Evolutionary conservation across 2,888 invertebrate species (phyloP), one percentile per base, ranked within the genome.

Genomic region (Entomobrya multifasciata): DNA sequence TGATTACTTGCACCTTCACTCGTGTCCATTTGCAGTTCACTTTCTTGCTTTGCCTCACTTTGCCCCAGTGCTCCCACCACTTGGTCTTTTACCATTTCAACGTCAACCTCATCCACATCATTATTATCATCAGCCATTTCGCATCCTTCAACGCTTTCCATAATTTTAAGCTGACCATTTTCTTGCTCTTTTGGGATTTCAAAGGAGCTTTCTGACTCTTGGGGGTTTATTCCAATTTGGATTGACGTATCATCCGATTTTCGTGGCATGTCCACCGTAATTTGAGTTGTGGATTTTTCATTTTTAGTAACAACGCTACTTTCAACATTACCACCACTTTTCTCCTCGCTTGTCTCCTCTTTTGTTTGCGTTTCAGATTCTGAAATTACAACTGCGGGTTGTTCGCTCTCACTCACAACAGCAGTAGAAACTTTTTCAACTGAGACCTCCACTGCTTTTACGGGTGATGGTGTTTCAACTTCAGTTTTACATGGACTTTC

Each of bases 231-330:
- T 30, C 55, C 52, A 67, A 57, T 74, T 80, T 60, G 74, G 36
- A 47, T 57, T 67, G 81, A 86, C 77, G 52, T 76, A 77, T 86
- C 77, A 81, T 86, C 76, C 67, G 86, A 86, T 81, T 81, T 86
- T 74, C 52, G 76, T 57, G 65, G 76, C 22, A 44, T 47, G 81
- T 86, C 86, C 81, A 57, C 70, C 57, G 25, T 8, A 81, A 81
- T 81, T 81, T 81, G 65, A 65, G 65, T 52, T 77, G 67, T 36
- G 77, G 77, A 77, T 81, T 81, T 76, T 74, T 86, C 76, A 74
- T 81, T 77, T 67, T 76, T 30, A 62, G 36, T 27, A 70, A 36
- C n/a, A 65, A 36, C 55, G 44, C 41, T 52, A 44, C 15, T 17
- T 1, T 80, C 41, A 44, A 41, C 57, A 13, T 78, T 74, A 36